Evolutionary conservation across 2,888 invertebrate species (phyloP), one percentile per base, ranked within the genome.

Genomic region (Isoperla grammatica): DNA sequence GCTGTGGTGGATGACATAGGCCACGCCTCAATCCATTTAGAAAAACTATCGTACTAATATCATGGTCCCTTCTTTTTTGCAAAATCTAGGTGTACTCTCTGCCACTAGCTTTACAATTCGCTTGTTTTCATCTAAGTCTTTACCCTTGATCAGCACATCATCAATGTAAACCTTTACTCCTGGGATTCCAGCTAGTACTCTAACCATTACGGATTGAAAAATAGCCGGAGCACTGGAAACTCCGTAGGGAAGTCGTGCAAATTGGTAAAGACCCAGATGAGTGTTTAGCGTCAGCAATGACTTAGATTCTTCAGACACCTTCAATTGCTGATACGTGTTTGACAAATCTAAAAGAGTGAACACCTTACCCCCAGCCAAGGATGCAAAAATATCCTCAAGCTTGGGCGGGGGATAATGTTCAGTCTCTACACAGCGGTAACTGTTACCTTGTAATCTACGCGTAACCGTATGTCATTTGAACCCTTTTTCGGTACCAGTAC

Each of bases 401-500:
- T 62, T 56, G 1, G 70, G 71, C 57, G 71, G 65, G 11, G 68
- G 68, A 54, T 68, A 69, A 45, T 69, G 67, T 19, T 70, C 68
- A 19, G 63, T 62, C 40, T 68, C 61, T 22, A 69, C 49, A 8
- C 59, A 60, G 12, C 42, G 58, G 59, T 71, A 13, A 68, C 11
- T 0, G 70, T 68, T 48, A 62, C 63, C 59, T 70, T 70, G 45
- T 67, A 70, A 66, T 73, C 69, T 2, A 69, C 67, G 62, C 70
- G 71, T n/a, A 72, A 64, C 54, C 71, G 43, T 8, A 70, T 62
- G 4, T 64, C 59, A n/a, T 62, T 60, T 29, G 29, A 6, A 55
- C 66, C 65, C 43, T 57, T 64, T 55, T 71, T 70, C 19, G 67
- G 68, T 2, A 71, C 69, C 43, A 69, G 61, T 0, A 71, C 69